These are phyloP conservation scores for Rhorus exstirpatorius DNA, from an alignment of 2,888 invertebrate genomes.

Conservation along the genomic window DNA sequence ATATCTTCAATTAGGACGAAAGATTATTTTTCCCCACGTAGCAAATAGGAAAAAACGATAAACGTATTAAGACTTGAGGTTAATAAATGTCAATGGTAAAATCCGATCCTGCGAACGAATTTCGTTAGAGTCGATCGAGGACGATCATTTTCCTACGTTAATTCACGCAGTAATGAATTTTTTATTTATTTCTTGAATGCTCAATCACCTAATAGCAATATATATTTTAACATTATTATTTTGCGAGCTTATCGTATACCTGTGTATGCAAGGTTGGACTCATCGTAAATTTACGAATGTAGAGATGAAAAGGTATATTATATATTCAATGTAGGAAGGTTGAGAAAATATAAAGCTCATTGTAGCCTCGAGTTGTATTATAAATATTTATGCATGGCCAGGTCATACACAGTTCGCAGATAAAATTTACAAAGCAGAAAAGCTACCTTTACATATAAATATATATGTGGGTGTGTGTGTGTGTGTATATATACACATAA, in stretches of 20 bases:
- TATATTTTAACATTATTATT: background rate
- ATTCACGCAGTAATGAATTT: conserved; percentile 9
- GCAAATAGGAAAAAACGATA: background rate
- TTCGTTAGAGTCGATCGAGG: background rate
- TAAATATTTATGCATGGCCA: conserved; percentile 50
- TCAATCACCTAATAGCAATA: conserved; percentile 15
- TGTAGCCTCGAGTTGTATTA: conserved; percentile 47
- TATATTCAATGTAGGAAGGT: conserved; percentile 19
- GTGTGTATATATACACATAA: no score
- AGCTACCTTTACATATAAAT: background rate
- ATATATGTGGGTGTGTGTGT: background rate
- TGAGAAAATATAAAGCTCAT: conserved; percentile 58
- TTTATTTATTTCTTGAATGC: conserved; percentile 9
- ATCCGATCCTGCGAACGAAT: conserved; percentile 13
- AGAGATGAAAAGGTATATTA: conserved; percentile 27
- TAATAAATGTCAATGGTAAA: conserved; percentile 33
- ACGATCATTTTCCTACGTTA: background rate
- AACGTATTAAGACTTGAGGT: background rate
- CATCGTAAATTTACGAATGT: background rate
- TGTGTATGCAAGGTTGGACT: background rate
- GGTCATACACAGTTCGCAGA: conserved; percentile 5
- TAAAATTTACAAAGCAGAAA: conserved; percentile 30
- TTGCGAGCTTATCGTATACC: background rate
- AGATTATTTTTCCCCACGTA: background rate
- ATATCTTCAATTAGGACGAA: no score